These are phyloP conservation scores for Pyrrhia umbra DNA, from an alignment of 2,888 invertebrate genomes.

Conservation along the genomic window DNA sequence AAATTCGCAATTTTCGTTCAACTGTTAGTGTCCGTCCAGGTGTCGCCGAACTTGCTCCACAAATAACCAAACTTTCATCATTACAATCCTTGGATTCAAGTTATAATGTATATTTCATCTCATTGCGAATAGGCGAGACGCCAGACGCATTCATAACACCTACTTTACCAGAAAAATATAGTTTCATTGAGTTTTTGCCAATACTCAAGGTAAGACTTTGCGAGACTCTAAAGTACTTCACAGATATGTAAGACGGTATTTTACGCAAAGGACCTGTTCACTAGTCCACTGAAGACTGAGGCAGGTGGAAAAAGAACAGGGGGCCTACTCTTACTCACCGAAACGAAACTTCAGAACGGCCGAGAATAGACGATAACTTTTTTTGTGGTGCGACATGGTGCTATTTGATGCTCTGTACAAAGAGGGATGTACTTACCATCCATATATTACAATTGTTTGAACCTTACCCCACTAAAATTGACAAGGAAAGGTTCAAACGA, in stretches of 20 bases:
- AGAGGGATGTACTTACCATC: too few relatives aligned
- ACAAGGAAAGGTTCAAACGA: too few relatives aligned
- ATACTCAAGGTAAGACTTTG: neutral
- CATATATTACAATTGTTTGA: too few relatives aligned
- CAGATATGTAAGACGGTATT: neutral
- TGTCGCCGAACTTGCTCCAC: conserved; percentile 49
- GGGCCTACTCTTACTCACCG: too few relatives aligned
- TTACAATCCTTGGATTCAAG: conserved; percentile 46
- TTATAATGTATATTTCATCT: conserved; percentile 55
- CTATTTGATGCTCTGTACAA: too few relatives aligned
- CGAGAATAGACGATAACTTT: too few relatives aligned
- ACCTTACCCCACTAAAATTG: too few relatives aligned
- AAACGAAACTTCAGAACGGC: too few relatives aligned
- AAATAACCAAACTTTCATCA: conserved; percentile 52
- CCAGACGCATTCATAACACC: conserved; percentile 3
- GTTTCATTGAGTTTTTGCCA: neutral
- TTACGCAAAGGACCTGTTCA: neutral
- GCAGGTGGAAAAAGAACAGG: neutral
- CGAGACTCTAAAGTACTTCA: neutral
- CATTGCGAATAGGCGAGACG: conserved; percentile 10
- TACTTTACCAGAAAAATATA: conserved; percentile 15
- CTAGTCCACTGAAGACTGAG: neutral
- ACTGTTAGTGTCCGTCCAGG: conserved; percentile 54
- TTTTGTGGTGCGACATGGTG: too few relatives aligned
- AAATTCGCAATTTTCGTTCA: conserved; percentile 43